These are phyloP conservation scores for Drosophila azteca DNA, from an alignment of 1,140 invertebrate genomes.

Conservation along the genomic window DNA sequence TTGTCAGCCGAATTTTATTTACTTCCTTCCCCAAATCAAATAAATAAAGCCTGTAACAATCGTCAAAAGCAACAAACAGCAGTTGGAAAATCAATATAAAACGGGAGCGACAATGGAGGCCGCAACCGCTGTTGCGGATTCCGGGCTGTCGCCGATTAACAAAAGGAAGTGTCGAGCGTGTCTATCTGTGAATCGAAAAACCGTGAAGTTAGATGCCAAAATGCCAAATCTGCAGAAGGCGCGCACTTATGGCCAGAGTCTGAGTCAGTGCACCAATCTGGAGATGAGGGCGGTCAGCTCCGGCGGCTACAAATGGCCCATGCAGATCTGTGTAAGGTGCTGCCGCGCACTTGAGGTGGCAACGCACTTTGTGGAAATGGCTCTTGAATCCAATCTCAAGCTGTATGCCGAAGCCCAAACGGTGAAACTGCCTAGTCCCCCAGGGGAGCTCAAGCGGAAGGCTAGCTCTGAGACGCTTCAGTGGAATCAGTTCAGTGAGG, in stretches of 20 bases:
- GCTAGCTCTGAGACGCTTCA: slow-evolving; percentile 60
- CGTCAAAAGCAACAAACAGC: neutral
- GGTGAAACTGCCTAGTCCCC: slow-evolving; percentile 40
- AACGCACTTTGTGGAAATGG: slow-evolving; percentile 72
- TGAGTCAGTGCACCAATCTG: slow-evolving; percentile 64
- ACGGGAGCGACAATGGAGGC: slow-evolving; percentile 48
- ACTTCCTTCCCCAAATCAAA: no score
- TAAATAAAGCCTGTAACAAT: neutral
- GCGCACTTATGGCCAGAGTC: slow-evolving; percentile 59
- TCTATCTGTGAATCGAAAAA: slow-evolving; percentile 64
- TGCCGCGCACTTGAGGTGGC: slow-evolving; percentile 71
- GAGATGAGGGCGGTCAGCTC: slow-evolving; percentile 43
- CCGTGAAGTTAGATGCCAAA: slow-evolving; percentile 52
- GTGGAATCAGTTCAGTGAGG: slow-evolving; percentile 74
- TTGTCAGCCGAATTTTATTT: no score
- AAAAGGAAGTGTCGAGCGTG: slow-evolving; percentile 70
- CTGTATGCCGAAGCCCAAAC: slow-evolving; percentile 54
- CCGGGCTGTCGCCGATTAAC: slow-evolving; percentile 59
- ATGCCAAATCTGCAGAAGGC: slow-evolving; percentile 56
- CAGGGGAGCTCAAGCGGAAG: slow-evolving; percentile 64
- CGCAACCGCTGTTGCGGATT: slow-evolving; percentile 36
- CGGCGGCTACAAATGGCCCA: slow-evolving; percentile 65
- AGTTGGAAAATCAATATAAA: neutral
- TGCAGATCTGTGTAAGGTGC: slow-evolving; percentile 71
- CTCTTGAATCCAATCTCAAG: slow-evolving; percentile 63